Evolutionary conservation across 2,888 invertebrate species (phyloP).

Genomic region (Caenorhabditis imperialis): DNA sequence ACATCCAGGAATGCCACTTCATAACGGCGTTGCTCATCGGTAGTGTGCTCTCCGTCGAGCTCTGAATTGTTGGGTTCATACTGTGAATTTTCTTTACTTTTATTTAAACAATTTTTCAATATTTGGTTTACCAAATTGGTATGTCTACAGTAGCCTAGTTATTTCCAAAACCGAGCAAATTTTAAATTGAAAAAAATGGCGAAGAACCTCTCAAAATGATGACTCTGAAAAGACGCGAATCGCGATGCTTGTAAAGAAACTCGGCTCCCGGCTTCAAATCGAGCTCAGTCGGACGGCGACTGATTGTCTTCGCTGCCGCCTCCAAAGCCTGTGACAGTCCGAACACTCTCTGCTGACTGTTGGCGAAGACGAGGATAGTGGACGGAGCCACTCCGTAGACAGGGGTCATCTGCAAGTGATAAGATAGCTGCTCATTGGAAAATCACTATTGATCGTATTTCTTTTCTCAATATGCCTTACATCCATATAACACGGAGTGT

Average conservation of each 20-base stretch:
- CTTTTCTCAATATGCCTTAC: slow-evolving; percentile 3
- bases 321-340: slow-evolving; percentile 5
- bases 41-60: background rate
- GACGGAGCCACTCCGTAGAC: slow-evolving; percentile 7
- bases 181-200: too few relatives aligned
- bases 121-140: too few relatives aligned
- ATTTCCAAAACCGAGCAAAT: too few relatives aligned
- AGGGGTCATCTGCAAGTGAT: slow-evolving; percentile 17
- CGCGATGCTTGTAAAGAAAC: slow-evolving; percentile 21
- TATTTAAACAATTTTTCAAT: too few relatives aligned
- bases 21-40: slow-evolving; percentile 18
- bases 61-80: background rate
- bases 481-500: slow-evolving; percentile 5
- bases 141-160: too few relatives aligned
- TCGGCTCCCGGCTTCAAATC: slow-evolving; percentile 17
- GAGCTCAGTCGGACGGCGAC: slow-evolving; percentile 2
- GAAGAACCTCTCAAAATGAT: slow-evolving; percentile 3
- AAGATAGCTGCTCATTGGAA: too few relatives aligned
- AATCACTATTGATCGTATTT: too few relatives aligned
- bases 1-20: slow-evolving; percentile 30
- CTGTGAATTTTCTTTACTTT: too few relatives aligned
- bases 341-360: background rate
- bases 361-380: slow-evolving; percentile 11
- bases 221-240: slow-evolving; percentile 15
- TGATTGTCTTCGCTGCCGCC: background rate